These are phyloP conservation scores for Cephalotes varians DNA, from an alignment of 2,888 invertebrate genomes.

Conservation along the genomic window DNA sequence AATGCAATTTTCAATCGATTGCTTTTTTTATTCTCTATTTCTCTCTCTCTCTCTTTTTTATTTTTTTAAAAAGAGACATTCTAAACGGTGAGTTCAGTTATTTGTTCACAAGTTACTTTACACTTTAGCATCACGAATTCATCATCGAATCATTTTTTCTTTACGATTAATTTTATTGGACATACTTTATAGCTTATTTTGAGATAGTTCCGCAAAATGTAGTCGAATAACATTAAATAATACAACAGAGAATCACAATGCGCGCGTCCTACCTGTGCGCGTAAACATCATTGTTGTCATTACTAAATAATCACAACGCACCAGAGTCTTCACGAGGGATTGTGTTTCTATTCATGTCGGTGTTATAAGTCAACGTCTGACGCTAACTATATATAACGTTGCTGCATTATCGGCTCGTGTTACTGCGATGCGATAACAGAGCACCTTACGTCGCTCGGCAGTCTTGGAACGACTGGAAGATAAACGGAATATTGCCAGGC, in stretches of 20 bases:
- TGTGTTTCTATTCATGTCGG: conserved; percentile 24
- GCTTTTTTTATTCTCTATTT: neutral
- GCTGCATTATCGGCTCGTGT: conserved; percentile 53
- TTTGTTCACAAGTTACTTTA: neutral
- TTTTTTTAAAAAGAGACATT: neutral
- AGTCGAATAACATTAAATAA: conserved; percentile 1
- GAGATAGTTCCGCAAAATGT: neutral
- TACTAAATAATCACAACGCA: conserved; percentile 43
- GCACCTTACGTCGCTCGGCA: conserved; percentile 27
- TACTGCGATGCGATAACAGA: conserved; percentile 37
- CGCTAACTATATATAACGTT: conserved; percentile 46
- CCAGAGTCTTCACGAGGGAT: neutral
- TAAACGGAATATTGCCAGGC: conserved; percentile 24
- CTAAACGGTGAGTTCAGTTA: neutral
- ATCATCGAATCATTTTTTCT: neutral
- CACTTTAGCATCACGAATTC: neutral
- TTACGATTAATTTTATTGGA: neutral
- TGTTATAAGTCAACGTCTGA: conserved; percentile 41
- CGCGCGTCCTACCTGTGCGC: neutral
- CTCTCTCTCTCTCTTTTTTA: too few relatives aligned
- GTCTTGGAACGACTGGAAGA: conserved; percentile 28
- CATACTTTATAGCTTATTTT: neutral
- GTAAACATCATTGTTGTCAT: conserved; percentile 34
- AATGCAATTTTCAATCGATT: conserved; percentile 8
- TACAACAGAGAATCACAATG: conserved; percentile 20